Percentiles rank a stretch among this genome's conserved stretches.
phyloP scores from a whole-genome alignment of 2,113 vertebrate genomes.

The Cyphomyrus discorhynchus region DNA sequence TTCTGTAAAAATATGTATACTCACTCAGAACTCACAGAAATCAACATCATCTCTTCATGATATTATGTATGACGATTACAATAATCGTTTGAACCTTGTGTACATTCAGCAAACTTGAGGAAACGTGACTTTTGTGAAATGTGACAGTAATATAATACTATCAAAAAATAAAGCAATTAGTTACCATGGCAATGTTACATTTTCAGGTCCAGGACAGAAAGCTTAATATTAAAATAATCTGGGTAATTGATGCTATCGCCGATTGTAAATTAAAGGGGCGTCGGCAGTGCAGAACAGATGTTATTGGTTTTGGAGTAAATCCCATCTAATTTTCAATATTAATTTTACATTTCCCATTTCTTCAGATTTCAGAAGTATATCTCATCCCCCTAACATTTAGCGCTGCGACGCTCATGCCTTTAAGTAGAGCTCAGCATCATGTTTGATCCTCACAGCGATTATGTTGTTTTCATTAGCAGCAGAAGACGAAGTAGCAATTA shows the following conservation, averaged over 20 bases:
- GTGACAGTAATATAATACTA: neutral
- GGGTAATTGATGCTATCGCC: neutral
- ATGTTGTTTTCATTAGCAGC: conserved; percentile 3
- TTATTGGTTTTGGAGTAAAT: neutral
- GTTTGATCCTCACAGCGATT: neutral
- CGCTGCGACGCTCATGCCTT: neutral
- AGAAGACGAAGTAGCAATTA: neutral
- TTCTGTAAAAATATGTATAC: neutral
- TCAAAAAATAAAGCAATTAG: neutral
- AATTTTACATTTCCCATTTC: neutral
- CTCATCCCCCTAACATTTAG: neutral
- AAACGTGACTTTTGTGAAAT: neutral
- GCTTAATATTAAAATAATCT: neutral
- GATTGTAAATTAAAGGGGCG: neutral
- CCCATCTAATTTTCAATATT: neutral
- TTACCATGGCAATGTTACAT: neutral
- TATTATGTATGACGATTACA: neutral
- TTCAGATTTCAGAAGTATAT: neutral
- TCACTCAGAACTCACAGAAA: neutral
- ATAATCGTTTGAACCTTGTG: neutral
- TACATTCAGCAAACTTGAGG: neutral
- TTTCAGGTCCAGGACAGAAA: neutral
- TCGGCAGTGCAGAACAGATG: neutral
- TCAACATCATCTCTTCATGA: neutral
- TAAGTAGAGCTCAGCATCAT: neutral